Evolutionary conservation across 2,113 vertebrate genomes (phyloP).

Genomic region (Anguilla japonica): DNA sequence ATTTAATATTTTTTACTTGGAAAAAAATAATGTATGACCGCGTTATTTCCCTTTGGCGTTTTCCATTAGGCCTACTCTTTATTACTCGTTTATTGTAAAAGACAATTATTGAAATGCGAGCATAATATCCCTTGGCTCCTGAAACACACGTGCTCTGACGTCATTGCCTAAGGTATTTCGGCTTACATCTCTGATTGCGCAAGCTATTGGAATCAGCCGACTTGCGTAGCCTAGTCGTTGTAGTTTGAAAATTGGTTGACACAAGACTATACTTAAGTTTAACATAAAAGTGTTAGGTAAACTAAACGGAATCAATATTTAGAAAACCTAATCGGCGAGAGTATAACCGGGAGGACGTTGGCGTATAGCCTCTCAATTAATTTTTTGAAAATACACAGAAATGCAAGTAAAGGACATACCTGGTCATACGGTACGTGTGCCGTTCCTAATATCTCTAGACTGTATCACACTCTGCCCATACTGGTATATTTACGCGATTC

Average conservation of each 20-base stretch:
- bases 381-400: background rate
- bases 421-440: no score
- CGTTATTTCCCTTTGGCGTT: constrained; percentile 21
- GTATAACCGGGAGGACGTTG: background rate
- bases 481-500: no score
- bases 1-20: constrained; percentile 25
- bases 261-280: background rate
- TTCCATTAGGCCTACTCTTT: constrained; percentile 14
- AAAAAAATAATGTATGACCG: constrained; percentile 19
- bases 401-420: background rate
- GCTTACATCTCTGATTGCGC: background rate
- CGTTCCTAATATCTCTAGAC: no score
- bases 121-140: background rate
- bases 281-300: background rate
- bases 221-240: background rate
- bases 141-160: constrained; percentile 1
- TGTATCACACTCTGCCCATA: no score
- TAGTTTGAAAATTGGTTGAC: background rate
- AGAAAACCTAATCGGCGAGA: background rate
- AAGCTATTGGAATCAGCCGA: background rate
- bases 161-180: background rate
- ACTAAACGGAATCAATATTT: background rate
- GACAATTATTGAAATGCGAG: constrained; percentile 23
- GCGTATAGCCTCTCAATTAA: background rate
- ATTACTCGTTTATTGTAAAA: constrained; percentile 21